phyloP scores from a whole-genome alignment of 2,113 vertebrate species.

The Cyprinus carpio region DNA sequence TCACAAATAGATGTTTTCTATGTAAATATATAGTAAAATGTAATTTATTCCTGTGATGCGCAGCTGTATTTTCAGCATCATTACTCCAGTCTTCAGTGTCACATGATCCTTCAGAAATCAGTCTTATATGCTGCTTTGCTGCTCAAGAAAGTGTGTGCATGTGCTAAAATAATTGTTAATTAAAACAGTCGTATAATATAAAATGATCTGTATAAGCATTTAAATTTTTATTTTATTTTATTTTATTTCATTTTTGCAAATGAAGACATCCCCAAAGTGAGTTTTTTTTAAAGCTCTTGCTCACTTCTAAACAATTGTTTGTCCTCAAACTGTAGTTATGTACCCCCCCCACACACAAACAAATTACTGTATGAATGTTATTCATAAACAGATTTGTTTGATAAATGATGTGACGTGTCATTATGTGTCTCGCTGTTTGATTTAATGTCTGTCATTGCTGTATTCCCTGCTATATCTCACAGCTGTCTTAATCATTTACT shows the following conservation, averaged over 20 bases:
- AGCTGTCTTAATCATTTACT: neutral
- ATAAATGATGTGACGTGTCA: neutral
- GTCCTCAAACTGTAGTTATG: neutral
- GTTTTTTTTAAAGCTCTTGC: neutral
- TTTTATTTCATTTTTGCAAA: too few relatives aligned
- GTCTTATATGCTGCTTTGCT: neutral
- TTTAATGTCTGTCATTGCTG: constrained; percentile 1
- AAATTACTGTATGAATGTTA: neutral
- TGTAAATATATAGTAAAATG: neutral
- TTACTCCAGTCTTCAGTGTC: neutral
- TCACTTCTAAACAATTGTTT: neutral
- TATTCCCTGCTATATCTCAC: neutral
- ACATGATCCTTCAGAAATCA: neutral
- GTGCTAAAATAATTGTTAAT: too few relatives aligned
- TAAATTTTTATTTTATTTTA: too few relatives aligned
- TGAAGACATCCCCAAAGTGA: neutral
- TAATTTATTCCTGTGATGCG: neutral
- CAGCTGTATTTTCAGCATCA: neutral
- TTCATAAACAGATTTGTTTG: neutral
- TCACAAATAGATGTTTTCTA: neutral
- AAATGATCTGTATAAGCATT: too few relatives aligned
- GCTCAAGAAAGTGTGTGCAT: neutral
- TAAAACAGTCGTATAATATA: too few relatives aligned
- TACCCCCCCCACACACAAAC: neutral
- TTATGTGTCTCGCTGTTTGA: neutral